Percentiles rank a stretch among this genome's conserved stretches.
These are phyloP conservation scores for Tympanuchus pallidicinctus DNA, from an alignment of 2,113 vertebrate species.

Conservation along the genomic window DNA sequence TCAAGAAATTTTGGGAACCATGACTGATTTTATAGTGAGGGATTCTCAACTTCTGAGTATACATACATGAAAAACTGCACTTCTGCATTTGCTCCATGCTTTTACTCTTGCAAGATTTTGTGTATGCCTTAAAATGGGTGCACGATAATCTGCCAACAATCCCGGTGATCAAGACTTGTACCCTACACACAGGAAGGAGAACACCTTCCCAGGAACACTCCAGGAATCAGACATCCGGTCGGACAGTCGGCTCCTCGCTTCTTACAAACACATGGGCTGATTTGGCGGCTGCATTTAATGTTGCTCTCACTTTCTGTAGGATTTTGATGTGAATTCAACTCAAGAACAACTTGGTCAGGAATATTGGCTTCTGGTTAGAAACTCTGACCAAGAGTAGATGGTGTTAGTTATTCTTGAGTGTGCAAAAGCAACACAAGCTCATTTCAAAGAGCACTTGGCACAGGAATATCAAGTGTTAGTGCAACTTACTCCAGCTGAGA, in stretches of 20 bases:
- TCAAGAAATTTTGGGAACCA: neutral
- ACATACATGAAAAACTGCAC: neutral
- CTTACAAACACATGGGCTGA: neutral
- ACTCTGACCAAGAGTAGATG: conserved; percentile 34
- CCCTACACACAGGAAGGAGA: too few species aligned
- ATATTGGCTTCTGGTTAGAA: conserved; percentile 13
- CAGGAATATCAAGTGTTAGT: conserved; percentile 76
- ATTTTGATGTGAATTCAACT: neutral
- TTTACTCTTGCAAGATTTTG: neutral
- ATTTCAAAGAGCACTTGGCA: conserved; percentile 52
- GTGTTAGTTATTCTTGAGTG: conserved; percentile 53
- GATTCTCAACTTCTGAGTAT: neutral
- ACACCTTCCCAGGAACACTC: too few species aligned
- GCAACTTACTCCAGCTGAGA: conserved; percentile 75
- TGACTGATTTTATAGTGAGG: neutral
- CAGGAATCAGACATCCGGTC: neutral
- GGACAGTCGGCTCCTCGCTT: neutral
- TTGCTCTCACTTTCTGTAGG: neutral
- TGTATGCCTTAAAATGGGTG: neutral
- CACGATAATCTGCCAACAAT: too few species aligned
- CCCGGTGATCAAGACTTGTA: too few species aligned
- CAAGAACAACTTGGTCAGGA: conserved; percentile 6
- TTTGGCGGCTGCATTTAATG: neutral
- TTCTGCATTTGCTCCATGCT: neutral
- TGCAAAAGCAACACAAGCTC: conserved; percentile 63